These are phyloP conservation scores for Oncorhynchus clarkii DNA, from an alignment of 2,113 vertebrate genomes.

Conservation along the genomic window DNA sequence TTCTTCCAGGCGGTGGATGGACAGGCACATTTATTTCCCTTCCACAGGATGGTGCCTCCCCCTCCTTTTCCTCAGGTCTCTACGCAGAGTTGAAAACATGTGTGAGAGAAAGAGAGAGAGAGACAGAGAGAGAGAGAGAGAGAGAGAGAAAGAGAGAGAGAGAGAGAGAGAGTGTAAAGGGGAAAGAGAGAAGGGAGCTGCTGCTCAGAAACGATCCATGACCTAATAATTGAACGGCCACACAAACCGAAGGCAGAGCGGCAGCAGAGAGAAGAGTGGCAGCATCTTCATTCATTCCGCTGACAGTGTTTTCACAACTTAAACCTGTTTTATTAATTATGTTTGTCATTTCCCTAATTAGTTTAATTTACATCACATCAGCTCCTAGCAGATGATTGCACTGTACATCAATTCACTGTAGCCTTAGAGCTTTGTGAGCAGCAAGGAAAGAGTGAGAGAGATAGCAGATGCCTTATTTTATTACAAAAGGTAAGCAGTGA, in stretches of 20 bases:
- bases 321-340: slow-evolving; percentile 97
- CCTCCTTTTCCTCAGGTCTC: slow-evolving; percentile 72
- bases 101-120: neutral
- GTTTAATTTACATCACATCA: slow-evolving; percentile 98
- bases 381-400: slow-evolving; percentile 84
- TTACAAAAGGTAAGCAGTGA: slow-evolving; percentile 35
- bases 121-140: slow-evolving; percentile 56
- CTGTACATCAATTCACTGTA: slow-evolving; percentile 84
- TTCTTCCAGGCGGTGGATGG: slow-evolving; percentile 83
- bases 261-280: slow-evolving; percentile 54
- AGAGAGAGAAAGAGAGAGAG: slow-evolving; percentile 64
- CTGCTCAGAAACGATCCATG: slow-evolving; percentile 77
- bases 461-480: slow-evolving; percentile 42
- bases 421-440: slow-evolving; percentile 74
- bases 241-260: slow-evolving; percentile 49
- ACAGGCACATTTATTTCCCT: slow-evolving; percentile 93
- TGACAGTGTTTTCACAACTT: slow-evolving; percentile 97
- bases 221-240: slow-evolving; percentile 81
- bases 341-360: slow-evolving; percentile 96
- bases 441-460: slow-evolving; percentile 41
- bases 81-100: slow-evolving; percentile 72
- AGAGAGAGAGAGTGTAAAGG: slow-evolving; percentile 18
- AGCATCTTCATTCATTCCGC: slow-evolving; percentile 86
- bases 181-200: slow-evolving; percentile 67
- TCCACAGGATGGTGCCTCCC: slow-evolving; percentile 62